Evolutionary conservation across 2,113 vertebrate species (phyloP).

Genomic region (Megaceryle maxima): DNA sequence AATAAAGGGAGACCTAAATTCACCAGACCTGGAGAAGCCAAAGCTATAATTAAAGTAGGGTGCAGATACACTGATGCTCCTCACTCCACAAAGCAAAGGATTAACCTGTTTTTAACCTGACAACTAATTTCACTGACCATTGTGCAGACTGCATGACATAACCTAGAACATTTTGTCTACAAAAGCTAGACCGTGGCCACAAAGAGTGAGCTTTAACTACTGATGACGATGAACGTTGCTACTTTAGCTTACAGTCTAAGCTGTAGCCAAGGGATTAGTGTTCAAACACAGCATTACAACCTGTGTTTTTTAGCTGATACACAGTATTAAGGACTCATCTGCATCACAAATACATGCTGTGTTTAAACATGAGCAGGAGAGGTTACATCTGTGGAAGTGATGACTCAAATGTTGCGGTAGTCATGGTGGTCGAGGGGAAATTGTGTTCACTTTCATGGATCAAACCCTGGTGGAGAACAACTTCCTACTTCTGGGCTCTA

Average conservation of each 20-base stretch:
- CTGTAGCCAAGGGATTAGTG: background rate
- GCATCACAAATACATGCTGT: background rate
- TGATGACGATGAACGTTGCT: background rate
- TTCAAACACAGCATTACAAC: background rate
- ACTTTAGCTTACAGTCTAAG: background rate
- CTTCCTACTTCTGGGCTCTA: background rate
- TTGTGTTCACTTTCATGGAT: background rate
- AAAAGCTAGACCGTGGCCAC: background rate
- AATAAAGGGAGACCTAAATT: background rate
- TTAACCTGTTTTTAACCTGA: background rate
- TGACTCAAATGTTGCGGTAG: background rate
- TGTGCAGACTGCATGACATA: background rate
- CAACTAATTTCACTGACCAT: background rate
- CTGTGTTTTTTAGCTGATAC: background rate
- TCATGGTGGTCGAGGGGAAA: background rate
- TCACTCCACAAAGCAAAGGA: background rate
- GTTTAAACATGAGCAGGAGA: background rate
- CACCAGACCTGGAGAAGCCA: background rate
- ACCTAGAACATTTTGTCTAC: background rate
- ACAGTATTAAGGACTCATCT: background rate
- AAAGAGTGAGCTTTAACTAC: background rate
- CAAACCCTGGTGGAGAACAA: background rate
- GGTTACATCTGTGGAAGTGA: background rate
- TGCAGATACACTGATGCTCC: background rate
- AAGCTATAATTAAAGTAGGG: background rate